phyloP scores from a whole-genome alignment of 2,888 invertebrate species.

The Latrodectus elegans region DNA sequence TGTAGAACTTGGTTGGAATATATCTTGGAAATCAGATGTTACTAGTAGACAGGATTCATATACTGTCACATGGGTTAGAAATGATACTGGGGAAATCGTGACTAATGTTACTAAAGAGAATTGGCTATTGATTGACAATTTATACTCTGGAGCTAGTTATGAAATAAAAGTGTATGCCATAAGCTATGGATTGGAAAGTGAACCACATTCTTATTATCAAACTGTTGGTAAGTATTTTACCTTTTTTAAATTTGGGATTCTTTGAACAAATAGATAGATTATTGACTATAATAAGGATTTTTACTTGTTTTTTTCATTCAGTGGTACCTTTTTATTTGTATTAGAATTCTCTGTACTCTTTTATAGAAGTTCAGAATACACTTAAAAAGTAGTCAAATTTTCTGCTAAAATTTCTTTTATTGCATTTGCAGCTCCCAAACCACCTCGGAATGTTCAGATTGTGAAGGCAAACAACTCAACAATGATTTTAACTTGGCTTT shows the following conservation, averaged over 20 bases:
- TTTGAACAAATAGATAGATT: neutral
- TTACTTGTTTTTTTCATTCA: no score
- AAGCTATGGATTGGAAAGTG: constrained; percentile 86
- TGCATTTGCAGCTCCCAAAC: constrained; percentile 82
- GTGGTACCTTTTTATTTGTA: no score
- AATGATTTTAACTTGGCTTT: constrained; percentile 86
- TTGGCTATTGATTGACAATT: constrained; percentile 82
- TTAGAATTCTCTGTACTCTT: no score
- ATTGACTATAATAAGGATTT: no score
- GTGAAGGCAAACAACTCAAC: constrained; percentile 85
- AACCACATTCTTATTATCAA: constrained; percentile 89
- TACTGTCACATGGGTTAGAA: constrained; percentile 79
- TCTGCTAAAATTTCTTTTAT: no score
- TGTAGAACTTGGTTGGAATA: constrained; percentile 81
- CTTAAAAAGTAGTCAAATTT: no score
- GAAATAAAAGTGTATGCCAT: constrained; percentile 90
- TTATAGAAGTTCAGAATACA: no score
- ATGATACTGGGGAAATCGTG: constrained; percentile 66
- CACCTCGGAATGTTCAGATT: constrained; percentile 85
- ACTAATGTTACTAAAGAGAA: constrained; percentile 80
- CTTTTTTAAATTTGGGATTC: neutral
- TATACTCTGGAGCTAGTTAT: constrained; percentile 92
- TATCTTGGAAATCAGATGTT: constrained; percentile 94
- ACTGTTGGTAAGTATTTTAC: constrained; percentile 86
- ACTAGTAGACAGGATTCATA: constrained; percentile 90